phyloP scores from a whole-genome alignment of 2,113 vertebrate genomes.

The Salvelinus namaycush region DNA sequence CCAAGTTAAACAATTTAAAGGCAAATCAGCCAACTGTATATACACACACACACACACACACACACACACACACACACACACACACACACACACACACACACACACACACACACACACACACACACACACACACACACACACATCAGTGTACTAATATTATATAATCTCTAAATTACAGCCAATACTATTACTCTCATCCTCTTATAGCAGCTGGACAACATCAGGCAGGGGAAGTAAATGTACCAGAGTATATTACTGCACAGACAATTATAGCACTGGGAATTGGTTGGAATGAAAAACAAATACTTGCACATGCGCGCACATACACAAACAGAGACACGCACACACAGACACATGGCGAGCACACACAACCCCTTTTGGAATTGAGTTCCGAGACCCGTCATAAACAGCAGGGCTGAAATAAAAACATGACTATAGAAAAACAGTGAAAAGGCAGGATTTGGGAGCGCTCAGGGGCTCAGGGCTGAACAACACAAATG shows the following conservation, averaged over 20 bases:
- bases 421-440: slow-evolving; percentile 40
- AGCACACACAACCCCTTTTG: slow-evolving; percentile 14
- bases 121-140: no score
- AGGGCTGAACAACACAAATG: slow-evolving; percentile 17
- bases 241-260: slow-evolving; percentile 26
- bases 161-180: no score
- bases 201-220: not conserved
- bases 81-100: no score
- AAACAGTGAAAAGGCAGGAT: slow-evolving; percentile 9
- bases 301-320: slow-evolving; percentile 14
- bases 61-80: no score
- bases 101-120: no score
- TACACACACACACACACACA: no score
- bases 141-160: no score
- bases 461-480: not conserved
- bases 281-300: slow-evolving; percentile 17
- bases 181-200: no score
- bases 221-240: slow-evolving; percentile 13
- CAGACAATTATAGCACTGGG: slow-evolving; percentile 31
- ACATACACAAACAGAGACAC: not conserved
- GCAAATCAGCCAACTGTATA: no score
- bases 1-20: no score
- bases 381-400: slow-evolving; percentile 36
- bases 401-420: slow-evolving; percentile 40
- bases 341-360: no score